Base-by-base conservation (phyloP, 2,113 vertebrate species). In the Plecturocebus donacophilus region DNA sequence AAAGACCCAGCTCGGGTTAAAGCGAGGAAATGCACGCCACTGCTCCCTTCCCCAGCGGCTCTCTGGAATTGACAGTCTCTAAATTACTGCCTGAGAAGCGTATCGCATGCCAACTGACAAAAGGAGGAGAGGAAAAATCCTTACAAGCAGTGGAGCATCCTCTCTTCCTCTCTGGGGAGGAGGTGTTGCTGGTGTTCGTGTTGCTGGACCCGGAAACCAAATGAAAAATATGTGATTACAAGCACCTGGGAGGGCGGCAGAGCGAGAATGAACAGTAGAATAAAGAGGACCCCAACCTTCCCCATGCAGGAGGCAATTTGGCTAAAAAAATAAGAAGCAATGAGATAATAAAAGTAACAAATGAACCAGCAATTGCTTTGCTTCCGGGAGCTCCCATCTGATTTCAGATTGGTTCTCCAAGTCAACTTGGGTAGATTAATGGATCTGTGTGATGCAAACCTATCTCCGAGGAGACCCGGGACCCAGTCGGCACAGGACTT, bases 331-430 rank as follows among this genome's bases (percentile, higher is more conserved):
- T 98, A 97, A 94, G 97, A 98, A 98, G 98, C 98, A 99, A 99
- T 98, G 98, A 98, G 98, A 98, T 98, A 98, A 98, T 98, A 98
- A 98, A 99, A 99, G 98, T 99, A 98, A 99, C 97, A 99, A 98
- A 99, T 99, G 98, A 99, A 98, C 96, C 97, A 94, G 97, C 98
- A 97, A 98, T 98, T 98, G 98, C 98, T 99, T 98, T 98, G 98
- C 97, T 98, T 97, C 98, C 0, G 35, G 91, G 97, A 98, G 98
- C 92, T 98, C 98, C 99, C 99, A 97, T 20, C 98, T 97, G 99
- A 98, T 98, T 97, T 98, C 95, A 98, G 98, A 97, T 94, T 86
- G 92, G 95, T 97, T 98, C 96, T 96, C 97, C 97, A 94, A 98
- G 97, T 97, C 98, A 95, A 88, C 98, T 91, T 97, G 96, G 97